Evolutionary conservation across 2,113 vertebrate species (phyloP).

Genomic region (Pluvianellus socialis): DNA sequence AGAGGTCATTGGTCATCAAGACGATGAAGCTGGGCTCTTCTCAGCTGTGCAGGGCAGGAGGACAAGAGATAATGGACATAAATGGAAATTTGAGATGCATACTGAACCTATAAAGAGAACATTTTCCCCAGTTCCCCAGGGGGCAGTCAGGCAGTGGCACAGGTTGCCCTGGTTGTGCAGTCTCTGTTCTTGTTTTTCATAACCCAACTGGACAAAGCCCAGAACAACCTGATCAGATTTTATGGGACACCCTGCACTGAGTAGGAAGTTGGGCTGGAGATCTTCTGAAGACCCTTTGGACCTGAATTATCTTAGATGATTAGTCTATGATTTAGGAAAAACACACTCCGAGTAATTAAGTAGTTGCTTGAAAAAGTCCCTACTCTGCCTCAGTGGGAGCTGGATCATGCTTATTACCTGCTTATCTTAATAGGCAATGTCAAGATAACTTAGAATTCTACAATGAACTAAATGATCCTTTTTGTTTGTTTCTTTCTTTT

Average conservation of each 20-base stretch:
- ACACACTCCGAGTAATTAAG: background rate
- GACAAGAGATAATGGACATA: background rate
- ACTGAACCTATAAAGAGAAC: background rate
- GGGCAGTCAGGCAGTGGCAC: background rate
- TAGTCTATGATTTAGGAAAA: background rate
- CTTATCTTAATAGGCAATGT: background rate
- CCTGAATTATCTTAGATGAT: background rate
- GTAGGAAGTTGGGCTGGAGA: background rate
- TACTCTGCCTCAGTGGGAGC: background rate
- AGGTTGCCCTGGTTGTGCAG: background rate
- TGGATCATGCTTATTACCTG: background rate
- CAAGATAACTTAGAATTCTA: background rate
- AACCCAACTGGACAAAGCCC: background rate
- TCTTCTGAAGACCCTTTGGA: background rate
- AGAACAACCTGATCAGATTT: background rate
- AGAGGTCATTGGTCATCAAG: background rate
- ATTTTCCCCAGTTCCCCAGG: background rate
- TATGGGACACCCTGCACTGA: background rate
- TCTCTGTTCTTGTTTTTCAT: background rate
- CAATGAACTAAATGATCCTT: rapidly evolving
- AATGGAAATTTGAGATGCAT: background rate
- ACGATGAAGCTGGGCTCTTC: background rate
- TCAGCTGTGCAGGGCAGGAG: background rate
- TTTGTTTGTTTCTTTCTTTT: background rate
- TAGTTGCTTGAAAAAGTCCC: background rate